These are phyloP conservation scores for Melospiza melodia DNA, from an alignment of 2,113 vertebrate species.

Conservation along the genomic window DNA sequence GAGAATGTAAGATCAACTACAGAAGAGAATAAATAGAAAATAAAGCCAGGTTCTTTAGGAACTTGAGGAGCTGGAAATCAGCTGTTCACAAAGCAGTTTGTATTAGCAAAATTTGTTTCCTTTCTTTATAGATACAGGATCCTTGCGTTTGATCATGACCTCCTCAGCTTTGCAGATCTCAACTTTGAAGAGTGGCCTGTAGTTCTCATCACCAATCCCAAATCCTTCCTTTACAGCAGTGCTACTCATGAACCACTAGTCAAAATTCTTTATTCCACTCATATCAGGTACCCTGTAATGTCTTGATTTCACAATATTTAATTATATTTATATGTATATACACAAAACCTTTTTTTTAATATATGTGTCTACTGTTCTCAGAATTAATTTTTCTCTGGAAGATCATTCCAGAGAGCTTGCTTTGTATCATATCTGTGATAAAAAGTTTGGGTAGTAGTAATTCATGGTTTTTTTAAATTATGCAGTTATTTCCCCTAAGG, in stretches of 20 bases:
- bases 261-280: conserved; percentile 86
- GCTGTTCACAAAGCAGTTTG: not conserved
- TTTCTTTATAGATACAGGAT: conserved; percentile 84
- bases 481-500: not conserved
- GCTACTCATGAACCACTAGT: conserved; percentile 85
- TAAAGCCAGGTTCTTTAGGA: conserved; percentile 1
- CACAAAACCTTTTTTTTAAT: not conserved
- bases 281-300: conserved; percentile 84
- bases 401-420: not conserved
- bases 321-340: not conserved
- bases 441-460: not conserved
- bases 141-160: conserved; percentile 92
- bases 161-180: conserved; percentile 92
- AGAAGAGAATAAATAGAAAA: not conserved
- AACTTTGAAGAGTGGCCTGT: conserved; percentile 90
- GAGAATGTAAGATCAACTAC: not conserved
- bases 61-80: not conserved
- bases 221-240: conserved; percentile 88
- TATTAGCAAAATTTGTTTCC: not conserved
- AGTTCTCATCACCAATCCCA: conserved; percentile 95
- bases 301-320: not conserved
- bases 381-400: not conserved
- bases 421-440: not conserved
- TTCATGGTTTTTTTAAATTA: not conserved
- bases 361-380: not conserved